A percentile compares a stretch with the other conserved stretches of the same genome.
Evolutionary conservation across 2,888 invertebrate species (phyloP).

Genomic region (Dolichopus griseipennis): DNA sequence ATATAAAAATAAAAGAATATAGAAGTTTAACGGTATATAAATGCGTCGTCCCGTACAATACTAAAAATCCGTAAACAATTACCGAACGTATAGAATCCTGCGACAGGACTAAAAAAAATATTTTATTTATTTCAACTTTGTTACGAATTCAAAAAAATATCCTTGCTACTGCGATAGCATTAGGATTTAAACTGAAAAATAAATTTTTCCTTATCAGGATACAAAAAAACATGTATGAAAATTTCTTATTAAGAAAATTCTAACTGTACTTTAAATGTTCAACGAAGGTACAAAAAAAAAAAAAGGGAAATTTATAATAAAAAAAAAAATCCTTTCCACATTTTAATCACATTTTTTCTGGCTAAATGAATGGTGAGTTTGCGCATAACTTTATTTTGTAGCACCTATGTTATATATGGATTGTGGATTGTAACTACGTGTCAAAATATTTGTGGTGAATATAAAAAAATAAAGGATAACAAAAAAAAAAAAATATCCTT

Average conservation of each 20-base stretch:
- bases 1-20: not conserved
- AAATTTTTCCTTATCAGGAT: not conserved
- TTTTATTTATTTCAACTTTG: not conserved
- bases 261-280: not conserved
- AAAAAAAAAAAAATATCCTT: not conserved
- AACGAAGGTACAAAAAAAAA: too few species aligned
- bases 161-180: conserved; percentile 4
- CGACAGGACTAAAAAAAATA: not conserved
- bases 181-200: not conserved
- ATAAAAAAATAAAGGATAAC: too few species aligned
- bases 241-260: not conserved
- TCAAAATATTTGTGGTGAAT: not conserved
- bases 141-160: not conserved
- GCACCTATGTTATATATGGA: not conserved
- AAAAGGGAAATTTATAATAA: not conserved
- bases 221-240: too few species aligned
- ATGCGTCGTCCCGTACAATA: not conserved
- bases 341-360: not conserved
- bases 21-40: not conserved
- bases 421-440: not conserved
- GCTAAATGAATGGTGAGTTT: not conserved
- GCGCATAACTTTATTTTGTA: not conserved
- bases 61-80: not conserved
- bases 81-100: not conserved
- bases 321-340: not conserved